Percentiles rank a stretch among this genome's conserved stretches.
Conservation (phyloP, 2,797 vertebrate genomes). For the Gallinago stenura region DNA sequence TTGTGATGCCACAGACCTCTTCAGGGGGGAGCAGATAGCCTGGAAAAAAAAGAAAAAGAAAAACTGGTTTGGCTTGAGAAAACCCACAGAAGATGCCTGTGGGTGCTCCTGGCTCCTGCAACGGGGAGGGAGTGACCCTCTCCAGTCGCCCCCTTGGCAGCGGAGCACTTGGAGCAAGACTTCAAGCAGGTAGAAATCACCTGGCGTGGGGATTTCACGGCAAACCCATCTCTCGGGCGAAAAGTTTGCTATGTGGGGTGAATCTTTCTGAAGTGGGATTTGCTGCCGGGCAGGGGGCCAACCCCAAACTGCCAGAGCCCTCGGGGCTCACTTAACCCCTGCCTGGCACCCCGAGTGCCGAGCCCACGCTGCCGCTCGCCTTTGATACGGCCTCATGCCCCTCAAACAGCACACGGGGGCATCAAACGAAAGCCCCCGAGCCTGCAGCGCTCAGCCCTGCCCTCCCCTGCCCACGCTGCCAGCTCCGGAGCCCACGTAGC, state of each 20-base stretch:
- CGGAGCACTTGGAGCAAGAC: neutral
- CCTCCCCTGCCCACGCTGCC: neutral
- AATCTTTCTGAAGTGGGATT: slow-evolving; percentile 60
- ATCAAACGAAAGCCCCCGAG: neutral
- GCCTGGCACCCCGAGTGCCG: neutral
- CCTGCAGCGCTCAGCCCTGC: neutral
- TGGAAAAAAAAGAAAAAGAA: neutral
- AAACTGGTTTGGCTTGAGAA: neutral
- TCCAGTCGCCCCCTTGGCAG: neutral
- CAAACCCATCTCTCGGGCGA: neutral
- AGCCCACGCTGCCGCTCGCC: neutral
- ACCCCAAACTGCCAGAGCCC: neutral
- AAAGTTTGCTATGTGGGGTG: neutral
- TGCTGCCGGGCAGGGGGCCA: slow-evolving; percentile 2
- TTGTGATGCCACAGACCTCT: neutral
- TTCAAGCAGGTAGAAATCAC: slow-evolving; percentile 4
- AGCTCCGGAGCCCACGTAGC: accelerated
- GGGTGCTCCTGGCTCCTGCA: neutral
- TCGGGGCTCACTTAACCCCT: neutral
- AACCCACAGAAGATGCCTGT: neutral
- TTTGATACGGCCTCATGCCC: neutral
- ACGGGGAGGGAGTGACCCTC: neutral
- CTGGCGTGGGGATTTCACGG: neutral
- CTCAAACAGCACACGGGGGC: neutral
- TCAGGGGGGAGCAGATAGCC: neutral